Evolutionary conservation across 2,888 invertebrate genomes (phyloP), one percentile per base, ranked within the genome.

Genomic region (Conchocele bisecta): DNA sequence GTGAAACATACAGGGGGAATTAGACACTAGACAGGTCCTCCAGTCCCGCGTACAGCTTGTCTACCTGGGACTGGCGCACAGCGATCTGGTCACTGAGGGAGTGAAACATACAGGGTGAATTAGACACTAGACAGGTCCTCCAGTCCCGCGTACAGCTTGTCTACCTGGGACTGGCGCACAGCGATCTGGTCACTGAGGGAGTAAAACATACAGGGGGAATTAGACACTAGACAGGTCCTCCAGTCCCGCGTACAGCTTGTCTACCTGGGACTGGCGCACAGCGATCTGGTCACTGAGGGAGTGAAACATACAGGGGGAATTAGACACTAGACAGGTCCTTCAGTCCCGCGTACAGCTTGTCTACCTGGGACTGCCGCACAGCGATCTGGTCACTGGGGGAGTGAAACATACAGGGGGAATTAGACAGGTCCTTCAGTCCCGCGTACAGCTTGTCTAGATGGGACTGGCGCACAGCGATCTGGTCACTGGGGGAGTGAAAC

Each of bases 11-110:
- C n/a, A n/a, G n/a, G n/a, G n/a, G n/a, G n/a, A n/a, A n/a, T n/a
- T n/a, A n/a, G n/a, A n/a, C n/a, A n/a, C n/a, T n/a, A n/a, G 98
- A 97, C 86, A 99, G 92, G 92, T 99, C 99, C 91, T 98, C 98
- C 57, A 99, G 93, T 0, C 99, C 98, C 1, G 99, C 99, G 91
- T 99, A 99, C 50, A 99, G 93, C 91, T 99, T 99, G 92, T 99
- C 99, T 79, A 99, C 95, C 87, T 94, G 93, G 13, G 89, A 97
- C 92, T 99, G 99, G 89, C 99, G 97, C 31, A 98, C 96, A 28
- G 97, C 96, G 67, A 99, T 98, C 89, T 97, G 97, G 92, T 99
- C 98, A 84, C 97, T 95, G 91, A n/a, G n/a, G n/a, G n/a, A n/a
- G n/a, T n/a, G n/a, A n/a, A n/a, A n/a, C n/a, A n/a, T n/a, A n/a